Conservation (phyloP, 2,797 vertebrate species). For the Etheostoma perlongum region DNA sequence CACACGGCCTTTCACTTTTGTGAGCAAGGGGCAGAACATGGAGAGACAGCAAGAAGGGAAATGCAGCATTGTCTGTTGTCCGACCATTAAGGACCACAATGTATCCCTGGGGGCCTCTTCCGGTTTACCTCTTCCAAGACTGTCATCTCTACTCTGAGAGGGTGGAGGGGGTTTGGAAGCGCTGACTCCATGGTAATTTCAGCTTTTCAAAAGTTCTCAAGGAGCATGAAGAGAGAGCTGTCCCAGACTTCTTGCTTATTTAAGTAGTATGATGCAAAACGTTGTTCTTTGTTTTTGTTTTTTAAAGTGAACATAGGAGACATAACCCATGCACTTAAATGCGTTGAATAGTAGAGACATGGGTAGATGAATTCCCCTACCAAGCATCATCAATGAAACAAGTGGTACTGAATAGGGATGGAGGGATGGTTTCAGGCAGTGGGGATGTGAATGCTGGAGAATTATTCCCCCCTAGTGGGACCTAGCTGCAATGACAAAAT, state of each 20-base stretch:
- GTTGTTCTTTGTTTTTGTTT: slow-evolving; percentile 32
- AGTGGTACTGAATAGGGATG: slow-evolving; percentile 73
- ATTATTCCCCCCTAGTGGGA: slow-evolving; percentile 73
- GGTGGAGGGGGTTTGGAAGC: slow-evolving; percentile 64
- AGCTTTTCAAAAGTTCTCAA: slow-evolving; percentile 67
- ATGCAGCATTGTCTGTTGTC: slow-evolving; percentile 58
- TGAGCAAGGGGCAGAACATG: slow-evolving; percentile 54
- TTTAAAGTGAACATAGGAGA: slow-evolving; percentile 75
- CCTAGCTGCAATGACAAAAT: slow-evolving; percentile 68
- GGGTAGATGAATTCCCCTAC: slow-evolving; percentile 67
- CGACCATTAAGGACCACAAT: slow-evolving; percentile 63
- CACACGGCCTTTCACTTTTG: slow-evolving; percentile 61
- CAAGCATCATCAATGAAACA: slow-evolving; percentile 67
- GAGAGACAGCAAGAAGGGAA: slow-evolving; percentile 65
- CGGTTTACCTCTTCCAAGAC: slow-evolving; percentile 73
- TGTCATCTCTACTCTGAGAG: slow-evolving; percentile 71
- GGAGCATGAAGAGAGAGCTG: slow-evolving; percentile 62
- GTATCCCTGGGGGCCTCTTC: slow-evolving; percentile 67
- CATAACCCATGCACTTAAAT: slow-evolving; percentile 81
- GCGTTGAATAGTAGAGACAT: slow-evolving; percentile 73
- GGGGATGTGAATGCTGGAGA: slow-evolving; percentile 66
- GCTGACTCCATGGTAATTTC: slow-evolving; percentile 65
- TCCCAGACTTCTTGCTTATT: slow-evolving; percentile 74
- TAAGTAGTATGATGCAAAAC: slow-evolving; percentile 77
- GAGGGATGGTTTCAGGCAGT: slow-evolving; percentile 52